A percentile compares a stretch with the other conserved stretches of the same genome.
Evolutionary conservation across 2,888 invertebrate genomes (phyloP).

Genomic region (Onchidella celtica): DNA sequence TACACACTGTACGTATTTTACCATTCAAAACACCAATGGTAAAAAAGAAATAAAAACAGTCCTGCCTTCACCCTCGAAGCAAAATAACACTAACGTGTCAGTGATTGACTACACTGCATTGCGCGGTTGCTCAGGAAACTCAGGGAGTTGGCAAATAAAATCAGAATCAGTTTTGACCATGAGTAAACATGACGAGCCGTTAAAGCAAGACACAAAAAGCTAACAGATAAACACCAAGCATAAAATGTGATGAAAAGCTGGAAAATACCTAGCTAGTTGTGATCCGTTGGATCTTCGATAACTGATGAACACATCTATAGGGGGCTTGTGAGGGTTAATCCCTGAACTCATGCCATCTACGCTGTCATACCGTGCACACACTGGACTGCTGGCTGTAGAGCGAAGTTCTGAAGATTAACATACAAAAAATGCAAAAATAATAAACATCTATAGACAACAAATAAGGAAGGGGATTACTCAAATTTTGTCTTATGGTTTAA

Average conservation of each 20-base stretch:
- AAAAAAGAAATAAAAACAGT: background rate
- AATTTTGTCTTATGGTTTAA: too few relatives aligned
- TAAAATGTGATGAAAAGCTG: too few relatives aligned
- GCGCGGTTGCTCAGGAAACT: too few relatives aligned
- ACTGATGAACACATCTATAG: slow-evolving; percentile 95
- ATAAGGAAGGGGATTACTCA: too few relatives aligned
- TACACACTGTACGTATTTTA: background rate
- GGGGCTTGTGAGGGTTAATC: slow-evolving; percentile 29
- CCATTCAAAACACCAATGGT: background rate
- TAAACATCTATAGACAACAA: too few relatives aligned
- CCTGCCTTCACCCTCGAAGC: background rate
- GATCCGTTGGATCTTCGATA: slow-evolving; percentile 98
- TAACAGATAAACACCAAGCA: background rate
- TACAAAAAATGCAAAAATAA: background rate
- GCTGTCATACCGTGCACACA: slow-evolving; percentile 37
- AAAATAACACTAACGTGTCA: too few relatives aligned
- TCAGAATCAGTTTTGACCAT: too few relatives aligned
- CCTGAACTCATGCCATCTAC: slow-evolving; percentile 32
- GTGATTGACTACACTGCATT: too few relatives aligned
- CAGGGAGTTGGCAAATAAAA: too few relatives aligned
- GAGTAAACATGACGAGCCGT: too few relatives aligned
- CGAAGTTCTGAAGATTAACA: slow-evolving; percentile 44
- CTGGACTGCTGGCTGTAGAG: slow-evolving; percentile 34
- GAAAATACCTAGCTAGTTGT: slow-evolving; percentile 89
- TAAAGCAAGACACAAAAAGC: too few relatives aligned